Percentiles rank a stretch among this genome's conserved stretches.
Conservation (phyloP, 2,113 vertebrate species). For the Aleadryas rufinucha region DNA sequence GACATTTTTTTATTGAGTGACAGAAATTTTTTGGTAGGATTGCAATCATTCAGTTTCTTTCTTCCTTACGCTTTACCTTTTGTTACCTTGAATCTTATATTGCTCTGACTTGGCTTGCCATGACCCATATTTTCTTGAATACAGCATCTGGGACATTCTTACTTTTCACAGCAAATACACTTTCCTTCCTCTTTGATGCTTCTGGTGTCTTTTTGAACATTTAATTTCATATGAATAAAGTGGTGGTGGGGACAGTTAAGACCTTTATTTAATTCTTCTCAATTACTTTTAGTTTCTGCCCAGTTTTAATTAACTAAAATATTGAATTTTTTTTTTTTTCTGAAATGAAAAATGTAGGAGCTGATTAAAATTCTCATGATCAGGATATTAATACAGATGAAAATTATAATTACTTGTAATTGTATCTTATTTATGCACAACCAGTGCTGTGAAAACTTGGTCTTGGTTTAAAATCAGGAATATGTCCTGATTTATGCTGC, state of each 20-base stretch:
- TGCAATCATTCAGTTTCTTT: not conserved
- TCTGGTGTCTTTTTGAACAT: not conserved
- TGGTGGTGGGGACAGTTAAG: not conserved
- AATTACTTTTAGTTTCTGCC: not conserved
- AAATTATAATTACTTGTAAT: not conserved
- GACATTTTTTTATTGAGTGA: not conserved
- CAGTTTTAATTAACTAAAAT: not conserved
- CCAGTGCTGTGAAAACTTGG: not conserved
- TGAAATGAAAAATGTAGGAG: not conserved
- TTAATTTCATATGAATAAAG: not conserved
- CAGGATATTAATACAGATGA: not conserved
- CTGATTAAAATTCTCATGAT: not conserved
- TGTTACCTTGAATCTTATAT: not conserved
- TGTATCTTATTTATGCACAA: not conserved
- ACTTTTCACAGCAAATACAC: not conserved
- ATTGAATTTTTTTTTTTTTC: not conserved
- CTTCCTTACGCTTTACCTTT: not conserved
- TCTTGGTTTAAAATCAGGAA: not conserved
- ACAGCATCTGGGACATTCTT: not conserved
- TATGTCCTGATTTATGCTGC: not conserved
- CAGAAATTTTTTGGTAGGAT: not conserved
- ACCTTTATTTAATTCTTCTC: not conserved
- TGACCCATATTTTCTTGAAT: not conserved
- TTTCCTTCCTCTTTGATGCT: not conserved
- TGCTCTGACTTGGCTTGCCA: not conserved